A percentile compares a stretch with the other conserved stretches of the same genome.
Evolutionary conservation across 1,140 invertebrate species (phyloP).

Genomic region (Laodelphax striatellus): DNA sequence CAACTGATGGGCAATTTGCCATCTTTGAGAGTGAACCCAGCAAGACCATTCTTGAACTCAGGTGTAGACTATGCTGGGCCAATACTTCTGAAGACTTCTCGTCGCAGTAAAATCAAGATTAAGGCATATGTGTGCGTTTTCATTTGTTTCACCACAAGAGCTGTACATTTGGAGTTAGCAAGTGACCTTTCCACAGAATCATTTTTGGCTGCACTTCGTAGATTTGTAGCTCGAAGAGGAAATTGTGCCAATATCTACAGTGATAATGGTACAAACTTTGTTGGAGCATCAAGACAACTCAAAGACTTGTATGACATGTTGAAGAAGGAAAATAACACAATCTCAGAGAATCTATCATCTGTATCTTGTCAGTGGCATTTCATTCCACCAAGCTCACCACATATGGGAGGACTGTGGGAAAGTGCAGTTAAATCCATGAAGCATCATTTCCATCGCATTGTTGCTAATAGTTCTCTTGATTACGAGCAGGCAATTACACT

Average conservation of each 20-base stretch:
- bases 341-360: background rate
- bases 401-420: conserved; percentile 27
- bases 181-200: conserved; percentile 28
- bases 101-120: conserved; percentile 17
- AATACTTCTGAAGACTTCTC: conserved; percentile 26
- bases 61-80: conserved; percentile 34
- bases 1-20: conserved; percentile 29
- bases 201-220: conserved; percentile 29
- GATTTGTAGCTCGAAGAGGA: conserved; percentile 32
- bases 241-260: conserved; percentile 25
- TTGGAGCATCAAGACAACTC: conserved; percentile 20
- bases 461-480: conserved; percentile 14
- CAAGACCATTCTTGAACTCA: conserved; percentile 24
- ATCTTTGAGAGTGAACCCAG: conserved; percentile 19
- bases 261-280: conserved; percentile 32
- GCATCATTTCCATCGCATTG: conserved; percentile 16
- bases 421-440: conserved; percentile 25
- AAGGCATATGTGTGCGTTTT: conserved; percentile 35
- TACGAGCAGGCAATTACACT: conserved; percentile 19
- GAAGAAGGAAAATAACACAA: background rate
- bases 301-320: background rate
- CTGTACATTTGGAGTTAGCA: conserved; percentile 34
- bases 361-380: conserved; percentile 22
- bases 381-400: conserved; percentile 22
- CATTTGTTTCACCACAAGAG: conserved; percentile 32